Conservation (phyloP, 2,113 vertebrate species). For the Aythya baeri region DNA sequence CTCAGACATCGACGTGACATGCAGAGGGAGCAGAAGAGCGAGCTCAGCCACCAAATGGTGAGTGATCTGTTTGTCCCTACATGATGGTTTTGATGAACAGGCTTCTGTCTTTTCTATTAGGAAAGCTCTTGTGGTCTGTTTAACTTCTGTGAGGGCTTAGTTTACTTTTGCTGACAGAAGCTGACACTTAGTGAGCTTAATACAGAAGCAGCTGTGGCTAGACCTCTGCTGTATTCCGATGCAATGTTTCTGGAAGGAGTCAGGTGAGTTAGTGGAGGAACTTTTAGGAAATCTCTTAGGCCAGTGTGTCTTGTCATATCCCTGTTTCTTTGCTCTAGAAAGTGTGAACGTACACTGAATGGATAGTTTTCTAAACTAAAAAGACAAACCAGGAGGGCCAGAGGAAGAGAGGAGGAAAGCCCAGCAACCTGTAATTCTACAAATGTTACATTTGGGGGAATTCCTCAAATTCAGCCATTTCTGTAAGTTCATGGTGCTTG, state of each 20-base stretch:
- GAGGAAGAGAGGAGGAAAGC: background rate
- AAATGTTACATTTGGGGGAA: background rate
- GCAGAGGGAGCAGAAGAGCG: background rate
- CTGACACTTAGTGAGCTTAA: background rate
- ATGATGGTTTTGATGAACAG: background rate
- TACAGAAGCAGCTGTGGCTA: background rate
- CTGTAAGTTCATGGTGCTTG: background rate
- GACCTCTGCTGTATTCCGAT: background rate
- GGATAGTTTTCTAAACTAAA: background rate
- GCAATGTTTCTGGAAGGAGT: background rate
- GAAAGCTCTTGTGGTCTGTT: background rate
- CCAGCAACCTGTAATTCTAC: background rate
- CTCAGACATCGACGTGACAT: background rate
- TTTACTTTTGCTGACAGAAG: background rate
- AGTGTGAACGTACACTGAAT: background rate
- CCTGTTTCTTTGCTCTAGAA: background rate
- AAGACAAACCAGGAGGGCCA: background rate
- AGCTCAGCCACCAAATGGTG: rapidly evolving
- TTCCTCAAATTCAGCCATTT: background rate
- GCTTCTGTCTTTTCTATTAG: background rate
- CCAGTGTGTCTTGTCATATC: background rate
- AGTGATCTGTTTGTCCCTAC: background rate
- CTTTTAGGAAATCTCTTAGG: background rate
- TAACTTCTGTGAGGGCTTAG: background rate
- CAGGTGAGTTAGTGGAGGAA: background rate